These are phyloP conservation scores for Augiades crinisus DNA, from an alignment of 2,888 invertebrate genomes.

Conservation along the genomic window DNA sequence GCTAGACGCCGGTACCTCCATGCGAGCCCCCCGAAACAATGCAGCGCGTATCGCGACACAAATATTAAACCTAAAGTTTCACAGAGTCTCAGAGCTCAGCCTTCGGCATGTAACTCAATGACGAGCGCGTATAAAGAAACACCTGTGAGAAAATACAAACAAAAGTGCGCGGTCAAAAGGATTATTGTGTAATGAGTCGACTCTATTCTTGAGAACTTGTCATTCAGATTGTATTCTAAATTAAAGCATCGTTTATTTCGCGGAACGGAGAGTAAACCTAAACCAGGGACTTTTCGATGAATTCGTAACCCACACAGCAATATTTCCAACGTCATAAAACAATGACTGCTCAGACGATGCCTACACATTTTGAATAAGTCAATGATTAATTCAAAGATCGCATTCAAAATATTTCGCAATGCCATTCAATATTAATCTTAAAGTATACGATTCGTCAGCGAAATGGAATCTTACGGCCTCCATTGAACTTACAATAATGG, in stretches of 20 bases:
- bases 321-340: constrained; percentile 27
- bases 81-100: constrained; percentile 73
- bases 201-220: neutral
- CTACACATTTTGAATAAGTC: constrained; percentile 14
- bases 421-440: constrained; percentile 17
- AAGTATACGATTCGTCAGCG: constrained; percentile 13
- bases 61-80: constrained; percentile 70
- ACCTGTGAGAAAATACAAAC: constrained; percentile 75
- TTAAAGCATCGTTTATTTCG: neutral
- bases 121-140: constrained; percentile 60
- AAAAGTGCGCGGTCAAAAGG: constrained; percentile 48
- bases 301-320: constrained; percentile 27
- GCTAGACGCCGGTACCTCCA: constrained; percentile 41
- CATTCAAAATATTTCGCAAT: constrained; percentile 24
- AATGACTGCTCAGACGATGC: constrained; percentile 24
- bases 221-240: neutral
- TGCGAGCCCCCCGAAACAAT: constrained; percentile 66
- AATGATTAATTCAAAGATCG: constrained; percentile 23
- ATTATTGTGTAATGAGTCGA: constrained; percentile 33
- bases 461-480: constrained; percentile 19
- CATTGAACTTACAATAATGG: constrained; percentile 20
- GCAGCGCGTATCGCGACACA: constrained; percentile 64
- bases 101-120: constrained; percentile 74
- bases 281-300: constrained; percentile 11
- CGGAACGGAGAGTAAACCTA: neutral